Base-by-base conservation (phyloP, 2,888 invertebrate genomes). In the Nectonema munidae region DNA sequence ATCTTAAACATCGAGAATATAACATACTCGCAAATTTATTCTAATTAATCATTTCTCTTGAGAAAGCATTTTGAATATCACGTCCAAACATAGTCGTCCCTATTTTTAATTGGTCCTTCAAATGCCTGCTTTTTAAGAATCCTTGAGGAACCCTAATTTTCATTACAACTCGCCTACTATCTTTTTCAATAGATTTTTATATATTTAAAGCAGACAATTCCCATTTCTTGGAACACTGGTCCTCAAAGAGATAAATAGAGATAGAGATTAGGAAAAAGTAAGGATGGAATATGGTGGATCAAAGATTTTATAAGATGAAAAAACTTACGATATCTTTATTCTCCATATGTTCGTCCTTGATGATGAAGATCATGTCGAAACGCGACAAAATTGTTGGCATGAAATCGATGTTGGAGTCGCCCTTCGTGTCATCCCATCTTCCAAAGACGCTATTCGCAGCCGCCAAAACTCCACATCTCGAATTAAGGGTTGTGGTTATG, bases 371-470 rank as follows among this genome's bases (percentile, higher is more conserved):
- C 79, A 81, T 89, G 56, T 99, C 95, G 55, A 99, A 99, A 57
- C 95, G 68, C 1, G 95, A 89, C 41, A 95, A 63, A 54, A 95
- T 99, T n/a, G 95, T 95, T 3, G 95, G 95, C 77, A 95, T 77
- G 53, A 99, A 99, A 57, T 95, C 83, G 44, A 95, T 89, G 55
- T 95, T 95, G 48, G 81, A 79, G 46, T 76, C 81, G 2, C 81
- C 83, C 55, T 83, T 83, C 0, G 72, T 72, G 48, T 99, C 95
- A 54, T 95, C 95, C 95, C 95, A 95, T 13, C 86, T 67, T 1
- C 95, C 95, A 55, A 75, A 89, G 43, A 89, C 72, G 3, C 83
- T 83, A 60, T 95, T 99, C 3, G 95, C 95, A 1, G 95, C 95
- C 16, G 95, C 95, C 35, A 95, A 61, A n/a, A 95, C 89, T 0